Conservation (phyloP, 2,797 vertebrate species). For the Sebastes goodei region DNA sequence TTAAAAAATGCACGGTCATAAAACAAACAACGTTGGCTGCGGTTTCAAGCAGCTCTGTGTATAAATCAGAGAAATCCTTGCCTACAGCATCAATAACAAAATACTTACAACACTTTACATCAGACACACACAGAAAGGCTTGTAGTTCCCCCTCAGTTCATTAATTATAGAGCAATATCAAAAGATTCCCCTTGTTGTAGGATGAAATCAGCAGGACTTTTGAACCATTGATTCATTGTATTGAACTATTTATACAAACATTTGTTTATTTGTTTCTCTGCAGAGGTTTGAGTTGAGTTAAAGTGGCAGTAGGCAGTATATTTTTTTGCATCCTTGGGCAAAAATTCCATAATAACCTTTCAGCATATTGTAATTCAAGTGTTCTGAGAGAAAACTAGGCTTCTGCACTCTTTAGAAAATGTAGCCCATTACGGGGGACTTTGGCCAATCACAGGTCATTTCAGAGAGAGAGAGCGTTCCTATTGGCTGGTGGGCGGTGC, state of each 20-base stretch:
- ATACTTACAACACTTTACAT: slow-evolving; percentile 22
- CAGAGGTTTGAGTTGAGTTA: neutral
- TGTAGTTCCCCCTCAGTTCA: neutral
- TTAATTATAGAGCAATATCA: neutral
- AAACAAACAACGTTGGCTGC: slow-evolving; percentile 18
- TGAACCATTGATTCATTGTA: neutral
- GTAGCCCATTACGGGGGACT: fast-evolving
- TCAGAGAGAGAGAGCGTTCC: no score
- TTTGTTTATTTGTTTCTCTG: neutral
- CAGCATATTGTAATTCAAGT: no score
- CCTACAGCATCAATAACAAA: slow-evolving; percentile 18
- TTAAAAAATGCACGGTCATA: neutral
- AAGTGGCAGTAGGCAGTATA: neutral
- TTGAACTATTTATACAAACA: neutral
- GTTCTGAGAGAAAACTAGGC: no score
- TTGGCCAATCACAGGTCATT: no score
- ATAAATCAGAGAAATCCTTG: slow-evolving; percentile 11
- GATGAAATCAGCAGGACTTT: neutral
- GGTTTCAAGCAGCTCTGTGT: neutral
- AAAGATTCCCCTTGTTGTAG: neutral
- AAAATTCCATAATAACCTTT: no score
- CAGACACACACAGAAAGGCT: neutral
- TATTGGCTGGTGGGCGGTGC: no score
- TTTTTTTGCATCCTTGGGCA: no score
- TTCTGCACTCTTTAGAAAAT: no score